These are phyloP conservation scores for Archips xylosteana DNA, from an alignment of 2,888 invertebrate species.

Conservation along the genomic window DNA sequence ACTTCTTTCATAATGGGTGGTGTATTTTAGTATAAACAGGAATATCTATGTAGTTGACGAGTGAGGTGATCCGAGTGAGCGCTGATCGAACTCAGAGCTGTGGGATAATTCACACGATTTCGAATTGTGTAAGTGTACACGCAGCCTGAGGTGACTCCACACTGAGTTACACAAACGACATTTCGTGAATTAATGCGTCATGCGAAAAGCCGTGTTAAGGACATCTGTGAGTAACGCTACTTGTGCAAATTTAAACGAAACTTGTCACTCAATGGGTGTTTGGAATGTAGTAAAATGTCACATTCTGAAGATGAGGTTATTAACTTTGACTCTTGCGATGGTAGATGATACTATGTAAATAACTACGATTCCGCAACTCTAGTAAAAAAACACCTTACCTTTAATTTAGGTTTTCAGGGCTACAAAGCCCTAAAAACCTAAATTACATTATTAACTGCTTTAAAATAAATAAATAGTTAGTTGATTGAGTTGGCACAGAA, in stretches of 20 bases:
- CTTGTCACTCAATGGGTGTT: not conserved
- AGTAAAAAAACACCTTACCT: no score
- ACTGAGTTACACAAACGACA: constrained; percentile 23
- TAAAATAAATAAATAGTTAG: no score
- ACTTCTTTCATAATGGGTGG: constrained; percentile 31
- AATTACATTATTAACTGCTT: no score
- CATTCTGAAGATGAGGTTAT: not conserved
- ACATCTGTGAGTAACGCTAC: constrained; percentile 22
- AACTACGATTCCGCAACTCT: no score
- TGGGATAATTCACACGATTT: constrained; percentile 40
- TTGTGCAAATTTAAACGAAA: constrained; percentile 43
- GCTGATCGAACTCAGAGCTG: not conserved
- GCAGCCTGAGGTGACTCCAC: constrained; percentile 20
- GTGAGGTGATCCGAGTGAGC: constrained; percentile 1
- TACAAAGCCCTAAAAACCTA: no score
- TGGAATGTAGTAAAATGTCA: not conserved
- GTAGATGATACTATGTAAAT: no score
- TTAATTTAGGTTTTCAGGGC: no score
- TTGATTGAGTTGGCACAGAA: no score
- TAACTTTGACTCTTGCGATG: no score
- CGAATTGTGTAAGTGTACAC: constrained; percentile 27
- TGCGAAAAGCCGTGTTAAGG: constrained; percentile 18
- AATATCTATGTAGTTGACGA: constrained; percentile 1
- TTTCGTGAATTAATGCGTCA: constrained; percentile 28
- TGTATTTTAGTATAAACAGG: constrained; percentile 35